phyloP scores from a whole-genome alignment of 2,888 invertebrate genomes.

The Tenthredo scrophulariae region DNA sequence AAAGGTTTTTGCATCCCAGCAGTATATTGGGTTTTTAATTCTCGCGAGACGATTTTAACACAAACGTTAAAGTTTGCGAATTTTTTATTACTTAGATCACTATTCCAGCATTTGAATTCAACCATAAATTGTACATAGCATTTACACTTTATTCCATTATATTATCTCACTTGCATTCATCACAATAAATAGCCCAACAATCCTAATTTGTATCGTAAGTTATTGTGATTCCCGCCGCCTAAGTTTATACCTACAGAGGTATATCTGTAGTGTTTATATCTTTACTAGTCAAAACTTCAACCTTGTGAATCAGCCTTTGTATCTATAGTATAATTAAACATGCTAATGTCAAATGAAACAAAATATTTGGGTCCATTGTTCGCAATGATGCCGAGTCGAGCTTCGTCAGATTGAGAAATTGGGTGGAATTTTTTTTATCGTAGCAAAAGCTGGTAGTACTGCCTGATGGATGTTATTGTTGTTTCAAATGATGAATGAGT shows the following conservation, averaged over 20 bases:
- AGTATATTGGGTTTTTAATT: conserved; percentile 14
- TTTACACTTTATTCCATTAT: conserved; percentile 34
- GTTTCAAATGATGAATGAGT: conserved; percentile 58
- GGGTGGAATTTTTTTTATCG: conserved; percentile 62
- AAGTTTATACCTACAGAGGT: background rate
- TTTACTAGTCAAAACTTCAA: conserved; percentile 26
- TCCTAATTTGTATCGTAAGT: conserved; percentile 21
- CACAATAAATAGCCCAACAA: conserved; percentile 40
- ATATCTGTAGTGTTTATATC: conserved; percentile 10
- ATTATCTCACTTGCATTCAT: conserved; percentile 30
- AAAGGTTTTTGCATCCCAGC: background rate
- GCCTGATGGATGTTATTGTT: conserved; percentile 54
- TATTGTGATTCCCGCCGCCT: conserved; percentile 21
- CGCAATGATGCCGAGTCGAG: conserved; percentile 59
- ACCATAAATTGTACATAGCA: conserved; percentile 50
- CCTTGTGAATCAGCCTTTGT: conserved; percentile 10
- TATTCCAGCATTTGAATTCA: conserved; percentile 18
- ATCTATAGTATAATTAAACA: conserved; percentile 1
- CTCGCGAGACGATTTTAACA: background rate
- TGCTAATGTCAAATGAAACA: background rate
- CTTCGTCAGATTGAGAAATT: conserved; percentile 63
- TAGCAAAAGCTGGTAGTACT: conserved; percentile 64
- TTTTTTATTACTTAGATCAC: conserved; percentile 1
- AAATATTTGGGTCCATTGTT: conserved; percentile 26
- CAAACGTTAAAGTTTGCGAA: background rate